Conservation (phyloP, 2,797 vertebrate species). For the Cyclura pinguis region DNA sequence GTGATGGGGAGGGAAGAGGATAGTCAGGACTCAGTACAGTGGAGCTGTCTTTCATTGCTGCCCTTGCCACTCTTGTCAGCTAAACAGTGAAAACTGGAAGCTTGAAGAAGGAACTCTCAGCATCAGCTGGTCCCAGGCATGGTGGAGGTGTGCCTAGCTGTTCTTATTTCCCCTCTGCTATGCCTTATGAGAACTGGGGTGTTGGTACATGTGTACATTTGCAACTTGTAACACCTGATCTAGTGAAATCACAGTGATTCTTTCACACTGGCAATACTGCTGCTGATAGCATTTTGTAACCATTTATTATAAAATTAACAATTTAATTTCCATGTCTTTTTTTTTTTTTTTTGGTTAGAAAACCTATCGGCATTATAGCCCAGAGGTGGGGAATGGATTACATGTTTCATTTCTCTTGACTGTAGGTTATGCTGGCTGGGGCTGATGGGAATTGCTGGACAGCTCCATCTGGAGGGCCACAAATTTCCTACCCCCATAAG, state of each 20-base stretch:
- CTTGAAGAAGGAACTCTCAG: no score
- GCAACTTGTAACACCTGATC: not conserved
- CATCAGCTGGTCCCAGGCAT: no score
- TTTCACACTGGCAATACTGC: not conserved
- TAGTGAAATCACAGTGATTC: not conserved
- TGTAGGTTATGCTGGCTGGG: not conserved
- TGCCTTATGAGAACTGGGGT: not conserved
- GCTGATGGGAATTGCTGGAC: not conserved
- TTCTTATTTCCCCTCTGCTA: no score
- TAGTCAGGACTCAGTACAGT: no score
- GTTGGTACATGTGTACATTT: not conserved
- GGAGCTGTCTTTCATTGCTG: no score
- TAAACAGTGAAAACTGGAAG: no score
- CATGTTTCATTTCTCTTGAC: not conserved
- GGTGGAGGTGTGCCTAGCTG: no score
- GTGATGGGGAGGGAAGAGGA: no score
- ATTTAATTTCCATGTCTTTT: not conserved
- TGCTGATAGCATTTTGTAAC: not conserved
- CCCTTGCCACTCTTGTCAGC: no score
- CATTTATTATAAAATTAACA: not conserved
- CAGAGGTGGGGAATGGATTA: not conserved
- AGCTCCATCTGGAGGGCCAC: not conserved
- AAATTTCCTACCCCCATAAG: not conserved
- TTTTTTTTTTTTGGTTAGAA: not conserved
- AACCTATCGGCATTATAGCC: not conserved